Evolutionary conservation across 2,888 invertebrate genomes (phyloP).

Genomic region (Synergus gifuensis): DNA sequence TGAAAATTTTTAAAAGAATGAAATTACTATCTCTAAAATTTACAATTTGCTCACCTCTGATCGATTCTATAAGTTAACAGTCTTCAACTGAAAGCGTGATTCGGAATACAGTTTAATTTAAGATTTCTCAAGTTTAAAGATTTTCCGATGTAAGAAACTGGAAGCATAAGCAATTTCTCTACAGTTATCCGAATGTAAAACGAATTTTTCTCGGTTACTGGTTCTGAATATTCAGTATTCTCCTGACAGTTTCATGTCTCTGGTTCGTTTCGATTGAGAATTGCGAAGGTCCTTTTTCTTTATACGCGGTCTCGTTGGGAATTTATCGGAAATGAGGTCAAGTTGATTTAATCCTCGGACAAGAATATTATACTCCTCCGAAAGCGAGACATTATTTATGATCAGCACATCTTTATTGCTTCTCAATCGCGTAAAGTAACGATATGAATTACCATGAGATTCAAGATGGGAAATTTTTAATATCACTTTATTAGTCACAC

Average conservation of each 20-base stretch:
- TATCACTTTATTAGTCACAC: background rate
- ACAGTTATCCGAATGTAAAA: background rate
- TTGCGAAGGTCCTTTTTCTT: background rate
- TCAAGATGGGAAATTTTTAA: constrained; percentile 10
- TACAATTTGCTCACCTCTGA: too few species aligned
- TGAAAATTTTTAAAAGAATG: too few species aligned
- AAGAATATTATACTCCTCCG: constrained; percentile 48
- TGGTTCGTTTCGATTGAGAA: constrained; percentile 22
- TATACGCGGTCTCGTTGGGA: constrained; percentile 51
- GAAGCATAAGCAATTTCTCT: background rate
- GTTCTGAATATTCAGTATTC: constrained; percentile 29
- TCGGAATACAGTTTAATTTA: too few species aligned
- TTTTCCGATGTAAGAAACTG: background rate
- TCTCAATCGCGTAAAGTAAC: constrained; percentile 35
- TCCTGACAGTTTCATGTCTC: background rate
- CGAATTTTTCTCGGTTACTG: background rate
- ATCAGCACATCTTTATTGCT: constrained; percentile 64
- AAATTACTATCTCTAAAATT: too few species aligned
- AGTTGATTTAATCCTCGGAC: constrained; percentile 64
- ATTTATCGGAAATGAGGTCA: constrained; percentile 62
- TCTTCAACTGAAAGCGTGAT: too few species aligned
- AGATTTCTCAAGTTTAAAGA: background rate
- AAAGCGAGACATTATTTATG: constrained; percentile 65
- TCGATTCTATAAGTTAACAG: too few species aligned
- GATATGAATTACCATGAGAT: constrained; percentile 20